These are phyloP conservation scores for Nycticryphes semicollaris DNA, from an alignment of 2,113 vertebrate genomes.

Conservation along the genomic window DNA sequence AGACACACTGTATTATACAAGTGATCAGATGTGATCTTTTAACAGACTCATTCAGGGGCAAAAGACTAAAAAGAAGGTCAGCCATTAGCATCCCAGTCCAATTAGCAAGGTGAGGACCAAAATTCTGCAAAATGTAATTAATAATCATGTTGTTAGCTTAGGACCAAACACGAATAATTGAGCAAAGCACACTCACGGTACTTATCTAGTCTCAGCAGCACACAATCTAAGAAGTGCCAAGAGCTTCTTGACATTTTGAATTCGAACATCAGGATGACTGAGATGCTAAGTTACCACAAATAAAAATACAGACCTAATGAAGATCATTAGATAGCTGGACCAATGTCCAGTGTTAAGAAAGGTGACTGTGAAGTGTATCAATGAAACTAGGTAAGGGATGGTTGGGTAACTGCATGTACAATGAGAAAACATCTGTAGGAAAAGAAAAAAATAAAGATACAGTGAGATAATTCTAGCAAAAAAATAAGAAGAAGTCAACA, in stretches of 20 bases:
- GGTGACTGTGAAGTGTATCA: not conserved
- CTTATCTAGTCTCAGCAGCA: not conserved
- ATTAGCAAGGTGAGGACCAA: conserved; percentile 30
- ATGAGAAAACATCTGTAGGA: not conserved
- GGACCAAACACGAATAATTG: not conserved
- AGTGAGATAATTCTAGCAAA: not conserved
- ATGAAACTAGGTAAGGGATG: not conserved
- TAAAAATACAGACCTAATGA: not conserved
- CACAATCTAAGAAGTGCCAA: not conserved
- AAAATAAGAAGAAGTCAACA: not conserved
- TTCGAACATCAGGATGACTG: not conserved
- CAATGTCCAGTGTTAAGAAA: not conserved
- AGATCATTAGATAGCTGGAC: not conserved
- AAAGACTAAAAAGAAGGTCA: conserved; percentile 12
- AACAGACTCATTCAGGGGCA: not conserved
- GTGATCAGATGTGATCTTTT: not conserved
- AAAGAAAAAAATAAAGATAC: not conserved
- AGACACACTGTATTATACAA: not conserved
- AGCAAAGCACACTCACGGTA: not conserved
- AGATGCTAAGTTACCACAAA: not conserved
- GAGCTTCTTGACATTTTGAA: not conserved
- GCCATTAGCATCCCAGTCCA: not conserved
- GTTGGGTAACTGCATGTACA: not conserved
- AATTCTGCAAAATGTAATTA: conserved; percentile 27
- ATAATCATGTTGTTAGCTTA: not conserved